Evolutionary conservation across 1,140 invertebrate species (phyloP).

Genomic region (Drosophila melanogaster): Release_6_plus_ISO1_MT NC_004354.4:11221501-11222000

Average conservation of each 20-base stretch:
- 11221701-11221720: constrained; percentile 5
- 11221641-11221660: constrained; percentile 11
- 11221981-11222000: constrained; percentile 10
- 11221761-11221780: constrained; percentile 23
- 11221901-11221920: constrained; percentile 16
- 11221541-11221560: constrained; percentile 28
- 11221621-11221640: constrained; percentile 48
- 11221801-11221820: constrained; percentile 24
- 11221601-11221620: constrained; percentile 1
- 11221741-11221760: constrained; percentile 17
- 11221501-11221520: constrained; percentile 47
- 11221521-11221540: constrained; percentile 27
- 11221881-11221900: constrained; percentile 42
- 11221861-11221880: constrained; percentile 51
- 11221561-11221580: constrained; percentile 17
- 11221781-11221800: constrained; percentile 31
- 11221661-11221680: not conserved
- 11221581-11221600: not conserved
- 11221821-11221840: constrained; percentile 20
- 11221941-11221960: not conserved
- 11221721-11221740: constrained; percentile 12
- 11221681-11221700: not conserved
- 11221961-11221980: not conserved
- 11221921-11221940: constrained; percentile 3
- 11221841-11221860: constrained; percentile 26